Evolutionary conservation across 2,888 invertebrate species (phyloP).

Genomic region (Xestoiulus laeticollis): DNA sequence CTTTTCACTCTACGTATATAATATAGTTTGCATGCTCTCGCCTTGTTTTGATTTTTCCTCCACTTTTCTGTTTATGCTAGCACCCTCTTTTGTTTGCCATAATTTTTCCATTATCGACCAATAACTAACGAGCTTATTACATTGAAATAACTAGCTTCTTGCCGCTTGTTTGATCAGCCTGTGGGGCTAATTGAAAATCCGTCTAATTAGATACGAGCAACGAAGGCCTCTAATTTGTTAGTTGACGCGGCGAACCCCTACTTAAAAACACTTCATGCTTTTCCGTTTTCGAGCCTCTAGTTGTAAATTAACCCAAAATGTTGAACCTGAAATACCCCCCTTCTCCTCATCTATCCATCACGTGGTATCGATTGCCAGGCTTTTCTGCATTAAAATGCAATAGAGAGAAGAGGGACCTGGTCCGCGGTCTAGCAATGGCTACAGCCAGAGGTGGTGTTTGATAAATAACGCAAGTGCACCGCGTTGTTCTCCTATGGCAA

Average conservation of each 20-base stretch:
- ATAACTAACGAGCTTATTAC: constrained; percentile 27
- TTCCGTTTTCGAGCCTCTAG: constrained; percentile 13
- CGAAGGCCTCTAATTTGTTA: neutral
- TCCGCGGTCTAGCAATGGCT: neutral
- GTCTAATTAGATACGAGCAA: constrained; percentile 33
- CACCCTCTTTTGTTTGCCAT: neutral
- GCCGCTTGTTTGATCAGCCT: constrained; percentile 29
- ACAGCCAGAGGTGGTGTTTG: neutral
- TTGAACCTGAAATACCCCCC: neutral
- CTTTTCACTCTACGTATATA: neutral
- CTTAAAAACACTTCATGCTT: constrained; percentile 28
- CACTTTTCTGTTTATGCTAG: neutral
- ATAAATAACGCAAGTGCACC: neutral
- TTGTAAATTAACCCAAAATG: constrained; percentile 36
- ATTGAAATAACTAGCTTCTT: constrained; percentile 32
- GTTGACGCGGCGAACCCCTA: constrained; percentile 15
- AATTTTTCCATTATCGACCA: constrained; percentile 43
- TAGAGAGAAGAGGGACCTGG: neutral
- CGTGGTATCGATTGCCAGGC: neutral
- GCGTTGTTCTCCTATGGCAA: neutral
- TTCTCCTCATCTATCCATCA: neutral
- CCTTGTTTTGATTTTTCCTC: neutral
- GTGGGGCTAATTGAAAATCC: constrained; percentile 39
- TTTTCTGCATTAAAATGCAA: neutral
- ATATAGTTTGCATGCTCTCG: neutral